phyloP scores from a whole-genome alignment of 2,888 invertebrate species.

The Cheilosia pagana region DNA sequence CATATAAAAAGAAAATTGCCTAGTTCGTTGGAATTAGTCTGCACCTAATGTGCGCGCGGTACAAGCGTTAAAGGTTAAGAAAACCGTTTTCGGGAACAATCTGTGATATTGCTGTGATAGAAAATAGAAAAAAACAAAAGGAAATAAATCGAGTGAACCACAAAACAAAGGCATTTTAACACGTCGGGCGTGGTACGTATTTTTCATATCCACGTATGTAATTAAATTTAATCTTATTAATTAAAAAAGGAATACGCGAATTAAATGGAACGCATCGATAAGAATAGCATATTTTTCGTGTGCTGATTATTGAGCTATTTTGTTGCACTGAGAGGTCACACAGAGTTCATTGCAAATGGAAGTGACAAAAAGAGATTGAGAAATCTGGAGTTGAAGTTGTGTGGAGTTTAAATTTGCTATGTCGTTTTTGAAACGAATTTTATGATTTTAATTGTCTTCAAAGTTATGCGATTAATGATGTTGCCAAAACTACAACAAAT shows the following conservation, averaged over 20 bases:
- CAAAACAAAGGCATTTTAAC: constrained; percentile 20
- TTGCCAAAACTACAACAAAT: too few species aligned
- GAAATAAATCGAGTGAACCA: neutral
- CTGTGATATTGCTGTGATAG: constrained; percentile 70
- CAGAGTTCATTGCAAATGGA: too few species aligned
- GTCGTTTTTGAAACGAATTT: too few species aligned
- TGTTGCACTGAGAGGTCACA: too few species aligned
- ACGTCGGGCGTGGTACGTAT: constrained; percentile 22
- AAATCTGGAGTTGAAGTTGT: too few species aligned
- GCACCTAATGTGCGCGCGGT: constrained; percentile 52
- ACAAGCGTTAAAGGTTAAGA: constrained; percentile 51
- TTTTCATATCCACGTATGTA: neutral
- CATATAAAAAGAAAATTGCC: constrained; percentile 49
- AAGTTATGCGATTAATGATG: too few species aligned
- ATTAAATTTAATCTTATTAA: constrained; percentile 23
- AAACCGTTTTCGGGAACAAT: constrained; percentile 27
- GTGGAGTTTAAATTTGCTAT: too few species aligned
- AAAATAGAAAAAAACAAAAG: constrained; percentile 4
- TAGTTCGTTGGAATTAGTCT: constrained; percentile 47
- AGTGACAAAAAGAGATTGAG: too few species aligned
- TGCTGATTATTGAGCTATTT: too few species aligned
- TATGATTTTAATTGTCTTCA: too few species aligned
- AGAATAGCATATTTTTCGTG: neutral
- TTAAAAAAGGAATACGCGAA: neutral
- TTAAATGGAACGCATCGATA: constrained; percentile 11